phyloP scores from a whole-genome alignment of 2,797 vertebrate genomes.

The Sebastes itinus region DNA sequence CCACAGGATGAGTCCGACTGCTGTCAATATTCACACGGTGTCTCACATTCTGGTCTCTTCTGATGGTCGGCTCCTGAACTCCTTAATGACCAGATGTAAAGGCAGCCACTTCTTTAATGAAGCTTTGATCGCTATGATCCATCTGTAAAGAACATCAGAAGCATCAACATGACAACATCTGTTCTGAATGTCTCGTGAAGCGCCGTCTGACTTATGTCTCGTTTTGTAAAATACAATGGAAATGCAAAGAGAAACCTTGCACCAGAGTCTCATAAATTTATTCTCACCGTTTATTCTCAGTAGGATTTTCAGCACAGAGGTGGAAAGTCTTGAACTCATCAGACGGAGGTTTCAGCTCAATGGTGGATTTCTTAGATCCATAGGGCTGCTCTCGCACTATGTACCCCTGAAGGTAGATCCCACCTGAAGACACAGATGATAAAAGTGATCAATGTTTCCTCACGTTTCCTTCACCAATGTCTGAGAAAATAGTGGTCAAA shows the following conservation, averaged over 20 bases:
- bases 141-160: conserved; percentile 76
- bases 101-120: conserved; percentile 92
- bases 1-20: neutral
- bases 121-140: conserved; percentile 87
- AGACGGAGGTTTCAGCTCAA: conserved; percentile 90
- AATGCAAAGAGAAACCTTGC: neutral
- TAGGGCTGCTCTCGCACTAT: conserved; percentile 85
- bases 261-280: neutral
- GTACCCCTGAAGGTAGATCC: conserved; percentile 93
- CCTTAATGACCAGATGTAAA: conserved; percentile 88
- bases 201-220: no score
- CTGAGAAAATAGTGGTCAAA: neutral
- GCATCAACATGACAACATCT: neutral
- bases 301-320: conserved; percentile 88
- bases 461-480: neutral
- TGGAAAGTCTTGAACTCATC: conserved; percentile 93
- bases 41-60: conserved; percentile 91
- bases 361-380: conserved; percentile 86
- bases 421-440: conserved; percentile 77
- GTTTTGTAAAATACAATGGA: neutral
- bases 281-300: conserved; percentile 90
- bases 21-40: neutral
- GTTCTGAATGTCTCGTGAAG: neutral
- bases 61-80: conserved; percentile 85
- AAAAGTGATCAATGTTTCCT: neutral